These are phyloP conservation scores for Clarias batrachus DNA, from an alignment of 2,113 vertebrate genomes.

Conservation along the genomic window DNA sequence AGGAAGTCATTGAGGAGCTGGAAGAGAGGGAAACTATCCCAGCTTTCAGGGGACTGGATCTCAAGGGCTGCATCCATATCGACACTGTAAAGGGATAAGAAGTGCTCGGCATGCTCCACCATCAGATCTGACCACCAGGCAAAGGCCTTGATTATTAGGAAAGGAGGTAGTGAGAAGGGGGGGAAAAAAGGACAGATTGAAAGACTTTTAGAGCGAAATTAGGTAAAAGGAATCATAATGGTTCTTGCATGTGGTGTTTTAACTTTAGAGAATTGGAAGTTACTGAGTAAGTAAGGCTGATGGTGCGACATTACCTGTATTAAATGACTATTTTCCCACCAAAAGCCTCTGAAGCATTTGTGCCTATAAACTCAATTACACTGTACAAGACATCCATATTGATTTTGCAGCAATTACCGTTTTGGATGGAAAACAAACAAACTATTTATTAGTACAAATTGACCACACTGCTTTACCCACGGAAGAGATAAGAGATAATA, in stretches of 20 bases:
- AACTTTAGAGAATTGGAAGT: background rate
- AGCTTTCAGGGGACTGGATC: constrained; percentile 95
- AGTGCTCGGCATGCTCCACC: constrained; percentile 97
- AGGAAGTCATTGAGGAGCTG: constrained; percentile 99
- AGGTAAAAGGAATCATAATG: constrained; percentile 30
- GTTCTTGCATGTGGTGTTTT: constrained; percentile 9
- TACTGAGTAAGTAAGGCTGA: constrained; percentile 7
- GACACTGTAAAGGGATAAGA: constrained; percentile 93
- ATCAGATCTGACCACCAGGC: constrained; percentile 99
- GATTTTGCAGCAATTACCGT: background rate
- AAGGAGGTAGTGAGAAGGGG: constrained; percentile 2
- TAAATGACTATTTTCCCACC: background rate
- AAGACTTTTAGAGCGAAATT: constrained; percentile 27
- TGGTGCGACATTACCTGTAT: background rate
- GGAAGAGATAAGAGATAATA: background rate
- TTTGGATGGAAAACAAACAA: background rate
- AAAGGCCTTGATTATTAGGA: constrained; percentile 84
- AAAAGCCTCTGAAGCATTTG: background rate
- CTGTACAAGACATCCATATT: background rate
- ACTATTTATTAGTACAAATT: background rate
- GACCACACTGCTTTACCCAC: constrained; percentile 31
- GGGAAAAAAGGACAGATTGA: background rate
- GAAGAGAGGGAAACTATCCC: constrained; percentile 99
- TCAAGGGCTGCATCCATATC: constrained; percentile 97
- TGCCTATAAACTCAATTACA: background rate